phyloP scores from a whole-genome alignment of 2,113 vertebrate species.

The Girardinichthys multiradiatus region DNA sequence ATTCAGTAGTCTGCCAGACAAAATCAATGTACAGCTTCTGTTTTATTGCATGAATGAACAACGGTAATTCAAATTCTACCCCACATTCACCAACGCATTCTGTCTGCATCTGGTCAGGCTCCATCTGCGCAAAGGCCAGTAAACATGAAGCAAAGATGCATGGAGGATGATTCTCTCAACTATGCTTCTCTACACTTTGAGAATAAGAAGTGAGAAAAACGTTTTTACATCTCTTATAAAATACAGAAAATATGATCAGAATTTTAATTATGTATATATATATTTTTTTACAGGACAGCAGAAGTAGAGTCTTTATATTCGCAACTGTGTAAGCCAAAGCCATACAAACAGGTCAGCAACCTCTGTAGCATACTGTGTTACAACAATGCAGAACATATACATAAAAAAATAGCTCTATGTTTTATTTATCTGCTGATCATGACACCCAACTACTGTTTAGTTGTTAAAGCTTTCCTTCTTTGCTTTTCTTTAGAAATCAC shows the following conservation, averaged over 20 bases:
- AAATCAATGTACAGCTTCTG: conserved; percentile 1
- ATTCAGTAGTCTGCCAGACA: neutral
- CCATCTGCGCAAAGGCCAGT: conserved; percentile 12
- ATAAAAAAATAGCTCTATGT: neutral
- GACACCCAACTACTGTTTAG: neutral
- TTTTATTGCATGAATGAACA: conserved; percentile 23
- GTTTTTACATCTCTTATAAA: neutral
- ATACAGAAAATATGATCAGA: neutral
- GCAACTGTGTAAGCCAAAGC: conserved; percentile 19
- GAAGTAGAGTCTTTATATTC: conserved; percentile 35
- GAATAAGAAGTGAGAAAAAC: conserved; percentile 37
- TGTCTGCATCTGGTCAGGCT: conserved; percentile 34
- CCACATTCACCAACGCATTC: conserved; percentile 7
- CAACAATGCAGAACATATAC: neutral
- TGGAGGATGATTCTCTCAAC: conserved; percentile 34
- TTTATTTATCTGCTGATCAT: neutral
- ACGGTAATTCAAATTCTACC: conserved; percentile 21
- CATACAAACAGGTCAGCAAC: conserved; percentile 44
- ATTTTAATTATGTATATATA: neutral
- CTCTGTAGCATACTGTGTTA: neutral
- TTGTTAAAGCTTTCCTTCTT: neutral
- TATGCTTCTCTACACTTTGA: conserved; percentile 57
- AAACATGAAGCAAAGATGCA: conserved; percentile 10
- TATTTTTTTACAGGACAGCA: conserved; percentile 34
- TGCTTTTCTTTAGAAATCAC: conserved; percentile 21